phyloP scores from a whole-genome alignment of 2,888 invertebrate genomes.

The Dyspetes luteomarginatus region DNA sequence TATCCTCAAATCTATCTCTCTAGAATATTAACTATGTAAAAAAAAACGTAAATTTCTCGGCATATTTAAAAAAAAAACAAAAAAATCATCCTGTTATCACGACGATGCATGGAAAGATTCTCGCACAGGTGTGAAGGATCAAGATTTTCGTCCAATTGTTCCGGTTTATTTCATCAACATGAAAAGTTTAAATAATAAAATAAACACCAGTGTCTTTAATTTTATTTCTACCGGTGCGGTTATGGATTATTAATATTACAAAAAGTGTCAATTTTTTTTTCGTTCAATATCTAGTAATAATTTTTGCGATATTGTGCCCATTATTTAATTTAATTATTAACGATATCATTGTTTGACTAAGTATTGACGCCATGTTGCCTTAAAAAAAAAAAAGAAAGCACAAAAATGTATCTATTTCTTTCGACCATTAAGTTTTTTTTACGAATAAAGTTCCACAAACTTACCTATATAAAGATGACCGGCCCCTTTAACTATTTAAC shows the following conservation, averaged over 20 bases:
- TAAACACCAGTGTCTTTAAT: slow-evolving; percentile 56
- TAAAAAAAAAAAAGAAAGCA: slow-evolving; percentile 20
- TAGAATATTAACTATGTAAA: slow-evolving; percentile 41
- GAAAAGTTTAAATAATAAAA: slow-evolving; percentile 34
- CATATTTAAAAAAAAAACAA: neutral
- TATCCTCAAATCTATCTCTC: slow-evolving; percentile 54
- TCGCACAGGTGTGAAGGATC: neutral
- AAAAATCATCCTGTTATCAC: no score
- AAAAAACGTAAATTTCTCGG: slow-evolving; percentile 3
- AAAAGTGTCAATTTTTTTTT: slow-evolving; percentile 11
- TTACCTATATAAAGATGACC: no score
- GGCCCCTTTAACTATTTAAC: no score
- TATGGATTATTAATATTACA: slow-evolving; percentile 46
- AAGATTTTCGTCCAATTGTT: neutral
- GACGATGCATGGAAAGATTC: no score
- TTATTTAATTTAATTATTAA: slow-evolving; percentile 54
- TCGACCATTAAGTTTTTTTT: slow-evolving; percentile 55
- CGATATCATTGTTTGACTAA: slow-evolving; percentile 52
- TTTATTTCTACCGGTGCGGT: slow-evolving; percentile 57
- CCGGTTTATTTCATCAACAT: slow-evolving; percentile 7
- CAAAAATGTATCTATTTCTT: slow-evolving; percentile 30
- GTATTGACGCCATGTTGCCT: slow-evolving; percentile 52
- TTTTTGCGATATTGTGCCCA: slow-evolving; percentile 29
- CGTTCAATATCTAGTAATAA: slow-evolving; percentile 24
- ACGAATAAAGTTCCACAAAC: no score